Conservation (phyloP, 2,797 vertebrate genomes). For the Cyclura pinguis region DNA sequence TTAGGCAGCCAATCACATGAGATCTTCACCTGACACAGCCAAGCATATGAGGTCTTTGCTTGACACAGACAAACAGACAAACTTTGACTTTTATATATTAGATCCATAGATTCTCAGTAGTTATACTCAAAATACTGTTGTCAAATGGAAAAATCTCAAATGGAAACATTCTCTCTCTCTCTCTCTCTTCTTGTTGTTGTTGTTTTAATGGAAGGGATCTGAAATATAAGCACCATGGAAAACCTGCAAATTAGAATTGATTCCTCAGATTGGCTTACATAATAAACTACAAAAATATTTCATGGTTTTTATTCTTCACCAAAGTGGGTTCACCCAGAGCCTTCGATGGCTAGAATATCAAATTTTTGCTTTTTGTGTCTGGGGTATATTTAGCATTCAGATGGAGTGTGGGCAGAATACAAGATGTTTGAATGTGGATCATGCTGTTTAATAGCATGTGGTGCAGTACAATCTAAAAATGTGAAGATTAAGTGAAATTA, state of each 20-base stretch:
- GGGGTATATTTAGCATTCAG: slow-evolving; percentile 4
- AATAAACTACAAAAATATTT: neutral
- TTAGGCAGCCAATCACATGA: too few species aligned
- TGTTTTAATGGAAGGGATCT: neutral
- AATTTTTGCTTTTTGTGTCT: neutral
- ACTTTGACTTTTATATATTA: too few species aligned
- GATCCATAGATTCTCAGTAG: slow-evolving; percentile 6
- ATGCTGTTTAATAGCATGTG: neutral
- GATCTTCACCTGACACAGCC: too few species aligned
- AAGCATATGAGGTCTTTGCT: too few species aligned
- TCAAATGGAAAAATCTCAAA: neutral
- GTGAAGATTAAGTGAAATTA: neutral
- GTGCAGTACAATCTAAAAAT: neutral
- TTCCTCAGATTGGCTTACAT: neutral
- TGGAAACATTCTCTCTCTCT: too few species aligned
- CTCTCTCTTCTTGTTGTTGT: neutral
- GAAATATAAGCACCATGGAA: neutral
- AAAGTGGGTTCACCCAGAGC: neutral
- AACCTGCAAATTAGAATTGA: neutral
- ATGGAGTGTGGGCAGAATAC: neutral
- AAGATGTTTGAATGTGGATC: neutral
- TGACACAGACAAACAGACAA: too few species aligned
- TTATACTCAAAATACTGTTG: slow-evolving; percentile 14
- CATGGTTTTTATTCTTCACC: neutral
- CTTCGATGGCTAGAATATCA: neutral